A percentile compares a stretch with the other conserved stretches of the same genome.
These are phyloP conservation scores for Passer domesticus DNA, from an alignment of 2,113 vertebrate genomes.

Conservation along the genomic window DNA sequence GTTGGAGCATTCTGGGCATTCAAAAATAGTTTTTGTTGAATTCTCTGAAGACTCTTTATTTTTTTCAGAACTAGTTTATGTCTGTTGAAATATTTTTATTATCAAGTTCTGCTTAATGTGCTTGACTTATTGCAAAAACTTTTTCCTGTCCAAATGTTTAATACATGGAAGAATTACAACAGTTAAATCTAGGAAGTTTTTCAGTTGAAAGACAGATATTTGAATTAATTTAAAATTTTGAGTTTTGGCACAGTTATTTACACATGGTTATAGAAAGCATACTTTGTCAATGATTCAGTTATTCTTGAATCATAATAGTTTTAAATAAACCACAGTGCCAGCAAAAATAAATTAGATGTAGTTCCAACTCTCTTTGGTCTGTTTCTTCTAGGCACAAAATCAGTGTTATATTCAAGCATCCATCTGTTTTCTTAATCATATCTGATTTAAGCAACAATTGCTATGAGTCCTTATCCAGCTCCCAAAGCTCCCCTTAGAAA, in stretches of 20 bases:
- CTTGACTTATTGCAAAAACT: constrained; percentile 25
- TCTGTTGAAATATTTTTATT: constrained; percentile 56
- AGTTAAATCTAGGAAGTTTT: constrained; percentile 14
- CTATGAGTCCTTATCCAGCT: neutral
- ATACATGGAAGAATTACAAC: neutral
- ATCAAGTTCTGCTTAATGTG: constrained; percentile 18
- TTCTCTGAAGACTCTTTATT: constrained; percentile 24
- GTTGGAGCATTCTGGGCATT: neutral
- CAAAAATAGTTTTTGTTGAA: constrained; percentile 15
- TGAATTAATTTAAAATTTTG: constrained; percentile 55
- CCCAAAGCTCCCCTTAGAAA: neutral
- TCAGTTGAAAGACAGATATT: constrained; percentile 52
- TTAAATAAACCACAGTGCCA: constrained; percentile 48
- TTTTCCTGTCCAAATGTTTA: constrained; percentile 47
- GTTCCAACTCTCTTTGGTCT: constrained; percentile 30
- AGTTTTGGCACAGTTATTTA: constrained; percentile 55
- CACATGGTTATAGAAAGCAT: constrained; percentile 29
- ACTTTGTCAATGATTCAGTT: constrained; percentile 60
- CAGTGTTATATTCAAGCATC: constrained; percentile 28
- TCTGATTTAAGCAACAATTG: constrained; percentile 36
- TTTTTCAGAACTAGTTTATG: constrained; percentile 51
- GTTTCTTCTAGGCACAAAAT: constrained; percentile 47
- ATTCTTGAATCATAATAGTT: constrained; percentile 51
- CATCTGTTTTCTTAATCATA: constrained; percentile 58
- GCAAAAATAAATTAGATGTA: constrained; percentile 46